Conservation (phyloP, 1,140 invertebrate species). For the Elysia chlorotica region DNA sequence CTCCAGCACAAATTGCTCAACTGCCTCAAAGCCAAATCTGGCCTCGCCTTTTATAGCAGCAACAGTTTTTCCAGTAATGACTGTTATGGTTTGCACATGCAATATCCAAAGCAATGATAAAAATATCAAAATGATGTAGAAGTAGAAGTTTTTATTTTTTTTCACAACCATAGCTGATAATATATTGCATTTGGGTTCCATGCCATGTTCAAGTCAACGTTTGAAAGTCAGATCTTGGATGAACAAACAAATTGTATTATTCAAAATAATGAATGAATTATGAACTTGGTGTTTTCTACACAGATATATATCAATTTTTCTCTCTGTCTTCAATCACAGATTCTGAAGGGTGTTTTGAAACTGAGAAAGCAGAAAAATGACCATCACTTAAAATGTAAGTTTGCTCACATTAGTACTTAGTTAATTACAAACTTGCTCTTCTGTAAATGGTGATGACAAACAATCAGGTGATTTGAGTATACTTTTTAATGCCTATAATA, state of each 20-base stretch:
- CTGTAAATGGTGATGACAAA: neutral
- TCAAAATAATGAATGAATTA: too few relatives aligned
- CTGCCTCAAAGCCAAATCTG: too few relatives aligned
- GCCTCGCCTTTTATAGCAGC: too few relatives aligned
- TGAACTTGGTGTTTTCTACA: neutral
- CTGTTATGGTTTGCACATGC: too few relatives aligned
- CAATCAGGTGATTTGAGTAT: too few relatives aligned
- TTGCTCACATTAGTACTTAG: too few relatives aligned
- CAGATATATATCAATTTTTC: neutral
- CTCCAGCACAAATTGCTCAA: too few relatives aligned
- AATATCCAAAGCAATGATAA: too few relatives aligned
- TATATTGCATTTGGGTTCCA: neutral
- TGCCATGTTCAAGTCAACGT: neutral
- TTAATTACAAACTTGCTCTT: neutral
- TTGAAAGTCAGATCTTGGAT: neutral
- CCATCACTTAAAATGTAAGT: slow-evolving; percentile 39
- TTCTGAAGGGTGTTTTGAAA: slow-evolving; percentile 41
- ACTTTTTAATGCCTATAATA: neutral
- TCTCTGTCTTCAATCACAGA: slow-evolving; percentile 25
- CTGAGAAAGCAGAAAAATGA: slow-evolving; percentile 37
- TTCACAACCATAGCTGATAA: neutral
- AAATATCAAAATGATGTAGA: too few relatives aligned
- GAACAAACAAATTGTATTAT: neutral
- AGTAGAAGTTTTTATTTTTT: neutral
- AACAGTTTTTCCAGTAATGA: too few relatives aligned